Percentiles rank a stretch among this genome's conserved stretches.
Evolutionary conservation across 2,888 invertebrate species (phyloP).

Genomic region (Catocala nupta): DNA sequence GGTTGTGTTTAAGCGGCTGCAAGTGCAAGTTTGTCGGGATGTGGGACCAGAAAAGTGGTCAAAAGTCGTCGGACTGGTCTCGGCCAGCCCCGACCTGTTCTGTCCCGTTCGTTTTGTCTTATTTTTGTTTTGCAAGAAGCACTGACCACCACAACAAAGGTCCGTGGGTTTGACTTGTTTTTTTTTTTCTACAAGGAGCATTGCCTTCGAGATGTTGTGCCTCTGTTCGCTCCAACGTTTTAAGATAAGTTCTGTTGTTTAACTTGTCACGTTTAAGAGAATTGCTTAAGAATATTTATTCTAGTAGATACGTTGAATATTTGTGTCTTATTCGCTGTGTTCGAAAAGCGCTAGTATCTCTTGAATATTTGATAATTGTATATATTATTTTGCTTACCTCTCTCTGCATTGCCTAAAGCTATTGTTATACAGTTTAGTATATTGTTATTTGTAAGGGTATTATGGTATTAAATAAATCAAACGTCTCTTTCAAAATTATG

Average conservation of each 20-base stretch:
- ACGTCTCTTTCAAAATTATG: no score
- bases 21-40: constrained; percentile 49
- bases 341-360: no score
- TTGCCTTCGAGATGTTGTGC: constrained; percentile 61
- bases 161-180: constrained; percentile 72
- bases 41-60: constrained; percentile 72
- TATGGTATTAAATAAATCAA: no score
- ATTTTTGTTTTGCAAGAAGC: constrained; percentile 84
- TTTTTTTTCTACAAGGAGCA: constrained; percentile 67
- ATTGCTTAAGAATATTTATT: constrained; percentile 30
- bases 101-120: constrained; percentile 78
- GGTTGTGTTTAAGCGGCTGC: constrained; percentile 29
- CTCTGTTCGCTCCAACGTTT: constrained; percentile 50
- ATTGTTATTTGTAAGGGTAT: no score
- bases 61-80: constrained; percentile 78
- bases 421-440: no score
- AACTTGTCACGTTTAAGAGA: constrained; percentile 34
- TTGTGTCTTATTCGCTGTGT: no score
- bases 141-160: constrained; percentile 87
- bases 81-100: constrained; percentile 73
- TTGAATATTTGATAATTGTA: no score
- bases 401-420: no score
- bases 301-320: neutral
- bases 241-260: constrained; percentile 41
- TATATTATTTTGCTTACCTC: no score